Conservation (phyloP, 2,113 vertebrate species). For the Podarcis cretensis region DNA sequence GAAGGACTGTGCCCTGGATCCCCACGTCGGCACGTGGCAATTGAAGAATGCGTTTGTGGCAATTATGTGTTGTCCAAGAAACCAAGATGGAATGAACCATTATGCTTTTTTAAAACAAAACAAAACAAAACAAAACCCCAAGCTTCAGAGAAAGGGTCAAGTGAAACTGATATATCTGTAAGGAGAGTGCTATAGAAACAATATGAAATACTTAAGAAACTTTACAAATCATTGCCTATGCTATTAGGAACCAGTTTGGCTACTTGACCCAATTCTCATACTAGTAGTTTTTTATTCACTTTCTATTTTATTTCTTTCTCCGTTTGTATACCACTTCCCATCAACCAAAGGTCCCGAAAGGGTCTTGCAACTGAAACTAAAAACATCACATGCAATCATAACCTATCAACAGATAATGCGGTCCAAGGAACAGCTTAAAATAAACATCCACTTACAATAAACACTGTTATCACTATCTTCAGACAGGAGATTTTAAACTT, state of each 20-base stretch:
- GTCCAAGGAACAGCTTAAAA: background rate
- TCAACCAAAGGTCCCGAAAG: background rate
- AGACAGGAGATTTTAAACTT: background rate
- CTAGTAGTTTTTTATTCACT: background rate
- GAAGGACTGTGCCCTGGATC: too few relatives aligned
- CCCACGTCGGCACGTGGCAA: too few relatives aligned
- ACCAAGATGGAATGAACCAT: background rate
- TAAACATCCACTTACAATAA: background rate
- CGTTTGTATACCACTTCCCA: background rate
- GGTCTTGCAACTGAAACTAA: background rate
- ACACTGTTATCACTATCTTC: too few relatives aligned
- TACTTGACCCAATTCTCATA: background rate
- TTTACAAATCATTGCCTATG: background rate
- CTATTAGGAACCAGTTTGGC: background rate
- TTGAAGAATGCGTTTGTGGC: conserved; percentile 9
- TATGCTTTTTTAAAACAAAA: background rate
- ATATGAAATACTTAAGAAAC: background rate
- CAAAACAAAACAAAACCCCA: too few relatives aligned
- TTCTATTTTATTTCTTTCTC: background rate
- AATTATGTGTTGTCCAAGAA: background rate
- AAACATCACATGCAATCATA: background rate
- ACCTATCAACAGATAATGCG: background rate
- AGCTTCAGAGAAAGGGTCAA: background rate
- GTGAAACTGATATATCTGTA: background rate
- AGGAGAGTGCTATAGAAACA: background rate